These are phyloP conservation scores for Portevinia maculata DNA, from an alignment of 2,888 invertebrate genomes.

Conservation along the genomic window DNA sequence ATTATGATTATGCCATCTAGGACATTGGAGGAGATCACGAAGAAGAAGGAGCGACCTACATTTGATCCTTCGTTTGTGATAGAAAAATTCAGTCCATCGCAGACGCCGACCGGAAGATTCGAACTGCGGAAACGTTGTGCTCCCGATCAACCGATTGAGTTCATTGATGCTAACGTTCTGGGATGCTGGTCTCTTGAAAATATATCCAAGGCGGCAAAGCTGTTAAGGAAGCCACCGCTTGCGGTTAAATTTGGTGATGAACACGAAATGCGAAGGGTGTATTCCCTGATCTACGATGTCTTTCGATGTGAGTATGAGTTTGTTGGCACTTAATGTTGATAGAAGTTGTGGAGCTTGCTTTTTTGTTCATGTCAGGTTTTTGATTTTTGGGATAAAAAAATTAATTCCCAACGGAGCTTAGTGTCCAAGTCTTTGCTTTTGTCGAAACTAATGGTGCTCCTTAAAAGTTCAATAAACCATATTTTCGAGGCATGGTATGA, in stretches of 20 bases:
- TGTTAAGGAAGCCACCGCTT: conserved; percentile 79
- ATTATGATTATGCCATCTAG: conserved; percentile 61
- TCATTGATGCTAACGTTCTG: conserved; percentile 76
- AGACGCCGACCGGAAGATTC: conserved; percentile 76
- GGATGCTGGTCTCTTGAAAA: conserved; percentile 79
- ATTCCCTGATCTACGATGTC: conserved; percentile 84
- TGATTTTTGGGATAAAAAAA: too few species aligned
- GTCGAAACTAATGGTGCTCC: too few species aligned
- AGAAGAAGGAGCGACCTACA: conserved; percentile 77
- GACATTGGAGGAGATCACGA: conserved; percentile 76
- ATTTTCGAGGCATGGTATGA: too few species aligned
- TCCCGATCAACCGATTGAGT: conserved; percentile 77
- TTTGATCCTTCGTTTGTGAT: conserved; percentile 78
- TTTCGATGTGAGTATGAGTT: conserved; percentile 84
- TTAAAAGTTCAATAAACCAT: too few species aligned
- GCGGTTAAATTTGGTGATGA: conserved; percentile 81
- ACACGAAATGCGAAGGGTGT: conserved; percentile 85
- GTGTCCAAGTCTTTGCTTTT: too few species aligned
- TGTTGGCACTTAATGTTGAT: not conserved
- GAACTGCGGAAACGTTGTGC: conserved; percentile 75
- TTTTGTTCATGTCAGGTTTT: not conserved
- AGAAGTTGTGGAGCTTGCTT: not conserved
- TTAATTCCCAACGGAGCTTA: too few species aligned
- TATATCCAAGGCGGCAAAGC: conserved; percentile 80
- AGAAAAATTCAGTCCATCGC: conserved; percentile 77